phyloP scores from a whole-genome alignment of 2,113 vertebrate genomes.

The Chaenocephalus aceratus region DNA sequence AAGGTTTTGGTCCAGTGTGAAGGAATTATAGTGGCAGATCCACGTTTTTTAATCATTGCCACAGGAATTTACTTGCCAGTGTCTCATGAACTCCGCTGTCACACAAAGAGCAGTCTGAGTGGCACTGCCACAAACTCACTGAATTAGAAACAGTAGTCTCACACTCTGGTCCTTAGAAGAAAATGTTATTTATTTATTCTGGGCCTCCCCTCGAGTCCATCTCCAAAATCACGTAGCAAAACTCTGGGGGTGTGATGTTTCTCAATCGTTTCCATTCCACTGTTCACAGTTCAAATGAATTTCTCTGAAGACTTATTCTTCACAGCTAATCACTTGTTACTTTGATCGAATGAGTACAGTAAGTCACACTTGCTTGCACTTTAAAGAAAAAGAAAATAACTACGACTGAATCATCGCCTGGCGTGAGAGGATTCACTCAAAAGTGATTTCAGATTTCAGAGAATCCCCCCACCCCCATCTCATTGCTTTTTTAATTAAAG shows the following conservation, averaged over 20 bases:
- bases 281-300: conserved; percentile 75
- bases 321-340: conserved; percentile 82
- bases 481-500: conserved; percentile 82
- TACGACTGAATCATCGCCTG: conserved; percentile 63
- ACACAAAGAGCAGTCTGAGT: conserved; percentile 36
- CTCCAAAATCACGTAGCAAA: conserved; percentile 66
- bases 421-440: conserved; percentile 66
- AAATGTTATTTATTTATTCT: conserved; percentile 77
- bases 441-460: conserved; percentile 73
- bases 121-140: conserved; percentile 51
- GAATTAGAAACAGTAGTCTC: conserved; percentile 61
- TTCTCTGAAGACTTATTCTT: conserved; percentile 79
- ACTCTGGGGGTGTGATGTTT: conserved; percentile 71
- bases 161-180: conserved; percentile 55
- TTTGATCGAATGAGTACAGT: conserved; percentile 73
- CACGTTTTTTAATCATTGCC: conserved; percentile 53
- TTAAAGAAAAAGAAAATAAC: conserved; percentile 74
- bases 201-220: conserved; percentile 53
- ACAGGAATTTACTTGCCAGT: conserved; percentile 51
- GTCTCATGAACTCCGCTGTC: conserved; percentile 57
- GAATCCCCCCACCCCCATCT: conserved; percentile 42
- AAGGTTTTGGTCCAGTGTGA: conserved; percentile 12
- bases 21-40: conserved; percentile 34
- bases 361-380: conserved; percentile 75
- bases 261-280: conserved; percentile 76